Evolutionary conservation across 2,888 invertebrate genomes (phyloP).

Genomic region (Archips crataeganus): DNA sequence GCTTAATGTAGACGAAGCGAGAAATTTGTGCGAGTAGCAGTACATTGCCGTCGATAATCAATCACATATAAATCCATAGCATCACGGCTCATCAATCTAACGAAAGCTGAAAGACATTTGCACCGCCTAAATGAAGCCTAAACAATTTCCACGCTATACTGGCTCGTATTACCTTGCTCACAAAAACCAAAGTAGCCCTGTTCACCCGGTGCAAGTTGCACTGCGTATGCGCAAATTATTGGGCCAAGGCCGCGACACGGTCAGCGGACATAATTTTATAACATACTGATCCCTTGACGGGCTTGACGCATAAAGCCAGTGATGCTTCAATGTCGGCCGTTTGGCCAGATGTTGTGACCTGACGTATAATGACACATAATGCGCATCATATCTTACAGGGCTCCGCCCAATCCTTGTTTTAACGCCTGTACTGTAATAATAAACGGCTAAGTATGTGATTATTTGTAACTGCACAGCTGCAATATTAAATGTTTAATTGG

Average conservation of each 20-base stretch:
- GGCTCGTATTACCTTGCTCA: too few relatives aligned
- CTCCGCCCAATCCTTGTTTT: constrained; percentile 30
- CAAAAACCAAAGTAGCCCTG: not conserved
- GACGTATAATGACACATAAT: constrained; percentile 13
- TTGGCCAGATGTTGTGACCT: constrained; percentile 25
- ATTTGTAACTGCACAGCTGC: constrained; percentile 1
- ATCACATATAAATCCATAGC: too few relatives aligned
- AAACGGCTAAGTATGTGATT: not conserved
- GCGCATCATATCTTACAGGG: constrained; percentile 3
- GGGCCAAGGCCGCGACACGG: constrained; percentile 66
- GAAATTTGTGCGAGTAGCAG: too few relatives aligned
- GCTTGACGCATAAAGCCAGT: constrained; percentile 38
- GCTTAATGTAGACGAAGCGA: too few relatives aligned
- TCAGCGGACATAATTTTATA: constrained; percentile 44
- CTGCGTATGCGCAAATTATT: constrained; percentile 67
- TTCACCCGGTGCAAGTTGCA: constrained; percentile 57
- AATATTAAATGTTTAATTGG: not conserved
- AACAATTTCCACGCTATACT: not conserved
- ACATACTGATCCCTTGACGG: constrained; percentile 31
- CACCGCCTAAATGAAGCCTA: not conserved
- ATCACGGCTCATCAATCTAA: too few relatives aligned
- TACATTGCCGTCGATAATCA: too few relatives aligned
- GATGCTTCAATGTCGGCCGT: constrained; percentile 44
- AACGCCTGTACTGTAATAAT: constrained; percentile 10
- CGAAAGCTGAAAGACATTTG: too few relatives aligned